phyloP scores from a whole-genome alignment of 2,888 invertebrate genomes.

The Phrixothrix hirtus region DNA sequence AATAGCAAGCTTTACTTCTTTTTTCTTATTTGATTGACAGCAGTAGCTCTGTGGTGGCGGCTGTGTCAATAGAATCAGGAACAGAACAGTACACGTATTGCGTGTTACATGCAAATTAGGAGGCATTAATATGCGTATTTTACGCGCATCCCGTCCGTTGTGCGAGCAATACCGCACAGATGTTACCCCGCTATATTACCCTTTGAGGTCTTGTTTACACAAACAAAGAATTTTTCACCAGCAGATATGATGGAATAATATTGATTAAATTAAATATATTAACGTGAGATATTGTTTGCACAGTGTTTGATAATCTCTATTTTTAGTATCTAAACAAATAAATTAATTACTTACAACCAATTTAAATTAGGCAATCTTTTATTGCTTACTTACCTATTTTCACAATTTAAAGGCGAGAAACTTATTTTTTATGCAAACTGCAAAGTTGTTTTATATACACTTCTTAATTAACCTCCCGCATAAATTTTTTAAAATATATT shows the following conservation, averaged over 20 bases:
- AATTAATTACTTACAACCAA: no score
- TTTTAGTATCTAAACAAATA: no score
- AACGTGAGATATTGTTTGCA: no score
- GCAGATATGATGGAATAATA: conserved; percentile 17
- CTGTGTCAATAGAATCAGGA: conserved; percentile 52
- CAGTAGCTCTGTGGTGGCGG: conserved; percentile 43
- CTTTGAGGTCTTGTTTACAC: conserved; percentile 52
- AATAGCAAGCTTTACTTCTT: conserved; percentile 13
- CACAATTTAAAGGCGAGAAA: no score
- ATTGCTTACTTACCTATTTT: no score
- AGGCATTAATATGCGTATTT: conserved; percentile 55
- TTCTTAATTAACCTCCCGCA: no score
- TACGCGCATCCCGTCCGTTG: conserved; percentile 49
- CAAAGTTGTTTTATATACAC: no score
- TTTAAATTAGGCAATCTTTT: no score
- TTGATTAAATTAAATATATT: no score
- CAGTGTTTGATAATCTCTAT: no score
- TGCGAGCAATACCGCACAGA: conserved; percentile 48
- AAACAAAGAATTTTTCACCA: conserved; percentile 51
- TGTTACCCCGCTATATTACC: conserved; percentile 45
- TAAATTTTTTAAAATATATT: no score
- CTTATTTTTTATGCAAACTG: no score
- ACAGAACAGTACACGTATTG: conserved; percentile 43
- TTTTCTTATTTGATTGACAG: conserved; percentile 47
- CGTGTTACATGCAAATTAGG: conserved; percentile 57